phyloP scores from a whole-genome alignment of 2,888 invertebrate genomes.

The Eubasilissa splendida region DNA sequence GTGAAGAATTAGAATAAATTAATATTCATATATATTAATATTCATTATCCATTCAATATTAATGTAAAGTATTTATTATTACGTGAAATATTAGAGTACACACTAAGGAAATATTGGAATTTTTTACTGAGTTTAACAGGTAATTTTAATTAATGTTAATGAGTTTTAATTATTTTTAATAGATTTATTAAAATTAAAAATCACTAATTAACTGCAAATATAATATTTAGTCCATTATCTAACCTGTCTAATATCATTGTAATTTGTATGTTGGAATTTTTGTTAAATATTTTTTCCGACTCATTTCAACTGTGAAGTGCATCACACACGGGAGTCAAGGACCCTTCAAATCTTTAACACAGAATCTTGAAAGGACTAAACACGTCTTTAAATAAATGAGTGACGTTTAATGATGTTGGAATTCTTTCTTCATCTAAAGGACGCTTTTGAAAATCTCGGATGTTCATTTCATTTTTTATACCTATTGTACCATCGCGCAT shows the following conservation, averaged over 20 bases:
- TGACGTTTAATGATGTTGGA: constrained; percentile 1
- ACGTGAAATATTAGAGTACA: no score
- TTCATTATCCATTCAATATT: no score
- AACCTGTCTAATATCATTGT: background rate
- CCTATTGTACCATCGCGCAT: no score
- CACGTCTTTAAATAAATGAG: constrained; percentile 7
- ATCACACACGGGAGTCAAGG: background rate
- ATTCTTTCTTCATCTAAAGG: background rate
- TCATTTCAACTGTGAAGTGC: background rate
- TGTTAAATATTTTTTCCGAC: background rate
- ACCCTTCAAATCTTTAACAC: background rate
- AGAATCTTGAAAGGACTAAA: constrained; percentile 1
- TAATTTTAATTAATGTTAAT: no score
- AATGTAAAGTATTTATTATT: no score
- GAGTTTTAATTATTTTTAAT: no score
- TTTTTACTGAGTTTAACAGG: no score
- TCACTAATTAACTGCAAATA: background rate
- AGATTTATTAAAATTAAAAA: no score
- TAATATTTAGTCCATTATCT: background rate
- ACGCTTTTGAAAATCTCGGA: background rate
- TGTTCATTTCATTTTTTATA: background rate
- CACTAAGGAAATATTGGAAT: no score
- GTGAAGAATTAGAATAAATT: no score
- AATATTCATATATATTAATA: no score
- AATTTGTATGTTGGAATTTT: background rate